Base-by-base conservation (phyloP, 2,888 invertebrate genomes). In the Amiota mariae region DNA sequence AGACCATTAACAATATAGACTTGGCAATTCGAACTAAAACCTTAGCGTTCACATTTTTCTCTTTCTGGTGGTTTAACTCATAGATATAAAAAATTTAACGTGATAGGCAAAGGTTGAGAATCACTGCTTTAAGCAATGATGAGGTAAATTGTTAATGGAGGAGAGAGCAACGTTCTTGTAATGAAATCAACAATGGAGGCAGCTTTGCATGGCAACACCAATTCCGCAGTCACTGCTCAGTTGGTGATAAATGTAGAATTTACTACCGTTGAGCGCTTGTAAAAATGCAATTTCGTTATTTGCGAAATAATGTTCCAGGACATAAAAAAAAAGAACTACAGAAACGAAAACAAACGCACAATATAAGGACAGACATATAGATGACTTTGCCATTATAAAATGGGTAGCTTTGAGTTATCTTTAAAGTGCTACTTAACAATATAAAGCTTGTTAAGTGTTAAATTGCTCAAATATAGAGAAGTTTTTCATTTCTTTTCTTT, bases 371-470 rank as follows among this genome's bases (percentile, higher is more conserved):
- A 63, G 13, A 12, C 13, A 63, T 12, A 63, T 51, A 18, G 51
- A 36, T 8, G 57, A 15, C 13, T 54, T 48, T 49, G 67, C 13
- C 47, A 18, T 24, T 71, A 79, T 63, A 70, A 70, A 71, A 63
- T 71, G 76, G 73, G 71, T 75, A 79, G 79, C 85, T 80, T 85
- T 83, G 76, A 73, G 72, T 73, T 77, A 77, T 6, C 85, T 80
- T 85, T 85, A 83, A 83, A 83, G 78, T 77, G 85, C 82, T 84
- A 85, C 85, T 85, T 83, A 78, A 85, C 82, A 76, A 74, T 78
- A 77, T 76, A 82, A 83, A 76, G 77, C 75, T 78, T 80, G 80
- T 84, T 79, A 81, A 80, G 76, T 78, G 84, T 79, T 85, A 83
- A 83, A 85, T 78, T 77, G 75, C 81, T 6, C 36, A 36, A 36